phyloP scores from a whole-genome alignment of 2,888 invertebrate genomes.

The Microctonus brassicae region DNA sequence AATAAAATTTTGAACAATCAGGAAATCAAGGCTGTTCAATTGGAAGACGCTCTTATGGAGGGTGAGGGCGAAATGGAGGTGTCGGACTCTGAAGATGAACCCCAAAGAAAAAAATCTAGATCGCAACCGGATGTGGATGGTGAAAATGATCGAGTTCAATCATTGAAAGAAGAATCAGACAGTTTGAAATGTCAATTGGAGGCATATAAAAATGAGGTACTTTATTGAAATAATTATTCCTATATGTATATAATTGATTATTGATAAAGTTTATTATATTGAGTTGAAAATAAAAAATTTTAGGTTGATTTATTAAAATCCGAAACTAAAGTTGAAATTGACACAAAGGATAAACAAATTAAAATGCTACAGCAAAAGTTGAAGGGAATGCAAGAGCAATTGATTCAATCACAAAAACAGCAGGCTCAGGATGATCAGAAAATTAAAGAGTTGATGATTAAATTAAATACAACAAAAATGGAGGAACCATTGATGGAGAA shows the following conservation, averaged over 20 bases:
- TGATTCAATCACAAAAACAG: constrained; percentile 73
- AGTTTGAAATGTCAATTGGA: constrained; percentile 91
- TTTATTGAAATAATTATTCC: neutral
- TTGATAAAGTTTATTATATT: neutral
- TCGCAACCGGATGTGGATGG: constrained; percentile 52
- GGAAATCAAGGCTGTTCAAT: constrained; percentile 79
- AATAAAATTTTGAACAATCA: constrained; percentile 58
- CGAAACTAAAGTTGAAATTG: constrained; percentile 83
- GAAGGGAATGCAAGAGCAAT: constrained; percentile 75
- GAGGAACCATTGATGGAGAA: constrained; percentile 61
- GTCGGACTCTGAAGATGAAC: constrained; percentile 81
- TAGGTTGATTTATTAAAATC: constrained; percentile 85
- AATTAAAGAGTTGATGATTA: constrained; percentile 71
- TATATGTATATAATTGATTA: constrained; percentile 4
- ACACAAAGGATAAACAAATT: constrained; percentile 88
- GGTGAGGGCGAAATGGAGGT: constrained; percentile 91
- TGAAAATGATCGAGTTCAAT: constrained; percentile 60
- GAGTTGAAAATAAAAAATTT: constrained; percentile 5
- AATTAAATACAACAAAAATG: constrained; percentile 65
- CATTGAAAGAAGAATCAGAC: constrained; percentile 86
- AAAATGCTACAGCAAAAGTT: constrained; percentile 78
- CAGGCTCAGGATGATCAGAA: constrained; percentile 73
- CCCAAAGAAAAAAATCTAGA: constrained; percentile 63
- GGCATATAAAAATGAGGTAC: constrained; percentile 91
- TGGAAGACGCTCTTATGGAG: constrained; percentile 76